These are phyloP conservation scores for Campylomormyrus numenius DNA, from an alignment of 2,113 vertebrate species.

Conservation along the genomic window DNA sequence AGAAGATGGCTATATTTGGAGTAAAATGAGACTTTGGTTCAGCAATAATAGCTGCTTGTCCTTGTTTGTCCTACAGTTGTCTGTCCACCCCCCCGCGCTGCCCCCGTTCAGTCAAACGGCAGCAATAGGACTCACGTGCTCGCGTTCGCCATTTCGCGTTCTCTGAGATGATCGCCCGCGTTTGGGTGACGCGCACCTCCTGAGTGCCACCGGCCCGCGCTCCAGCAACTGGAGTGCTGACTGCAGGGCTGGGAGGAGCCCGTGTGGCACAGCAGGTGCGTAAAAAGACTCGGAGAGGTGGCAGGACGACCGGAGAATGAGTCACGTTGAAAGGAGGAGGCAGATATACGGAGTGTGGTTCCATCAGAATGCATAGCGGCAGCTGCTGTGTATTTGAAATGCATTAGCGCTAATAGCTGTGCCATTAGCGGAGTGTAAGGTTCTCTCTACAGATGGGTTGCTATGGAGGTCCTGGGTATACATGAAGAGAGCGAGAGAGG, in stretches of 20 bases:
- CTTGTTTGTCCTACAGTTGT: conserved; percentile 4
- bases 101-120: not conserved
- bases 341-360: conserved; percentile 58
- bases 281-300: not conserved
- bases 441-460: conserved; percentile 72
- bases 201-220: not conserved
- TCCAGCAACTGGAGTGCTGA: not conserved
- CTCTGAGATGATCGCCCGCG: not conserved
- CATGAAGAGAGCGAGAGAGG: conserved; percentile 35
- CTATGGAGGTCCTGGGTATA: conserved; percentile 62
- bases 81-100: not conserved
- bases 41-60: not conserved
- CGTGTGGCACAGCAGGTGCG: not conserved
- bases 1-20: not conserved
- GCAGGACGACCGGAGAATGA: conserved; percentile 39
- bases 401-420: conserved; percentile 84
- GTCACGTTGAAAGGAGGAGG: conserved; percentile 32
- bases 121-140: not conserved
- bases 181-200: not conserved
- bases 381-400: conserved; percentile 79
- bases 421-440: conserved; percentile 70
- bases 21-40: not conserved
- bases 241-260: not conserved
- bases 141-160: not conserved
- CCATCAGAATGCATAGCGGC: conserved; percentile 64